Percentiles rank a stretch among this genome's conserved stretches.
Conservation (phyloP, 2,113 vertebrate genomes). For the Nicator chloris region DNA sequence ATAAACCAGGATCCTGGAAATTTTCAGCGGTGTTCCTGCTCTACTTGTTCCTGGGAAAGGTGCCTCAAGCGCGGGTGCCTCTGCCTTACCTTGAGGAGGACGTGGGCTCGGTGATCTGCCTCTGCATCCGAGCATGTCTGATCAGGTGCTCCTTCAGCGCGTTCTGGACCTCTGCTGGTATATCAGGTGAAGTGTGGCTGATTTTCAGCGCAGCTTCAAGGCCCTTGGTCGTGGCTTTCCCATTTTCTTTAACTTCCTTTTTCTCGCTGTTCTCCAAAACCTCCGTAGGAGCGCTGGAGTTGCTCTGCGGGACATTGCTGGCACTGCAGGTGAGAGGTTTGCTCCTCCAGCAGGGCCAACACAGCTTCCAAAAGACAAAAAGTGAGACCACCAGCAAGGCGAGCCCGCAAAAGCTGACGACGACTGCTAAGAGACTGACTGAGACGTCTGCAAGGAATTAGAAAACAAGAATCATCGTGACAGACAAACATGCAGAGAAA, state of each 20-base stretch:
- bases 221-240: conserved; percentile 76
- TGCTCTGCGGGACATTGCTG: conserved; percentile 73
- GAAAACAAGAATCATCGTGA: not conserved
- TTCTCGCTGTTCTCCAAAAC: conserved; percentile 80
- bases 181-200: conserved; percentile 98
- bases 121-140: conserved; percentile 90
- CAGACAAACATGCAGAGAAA: not conserved
- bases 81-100: conserved; percentile 90
- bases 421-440: conserved; percentile 94
- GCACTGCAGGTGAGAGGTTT: conserved; percentile 79
- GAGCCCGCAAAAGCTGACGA: conserved; percentile 97
- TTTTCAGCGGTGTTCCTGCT: not conserved
- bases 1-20: not conserved
- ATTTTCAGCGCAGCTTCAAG: conserved; percentile 96
- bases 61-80: not conserved
- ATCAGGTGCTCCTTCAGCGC: conserved; percentile 88
- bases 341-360: conserved; percentile 95
- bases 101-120: conserved; percentile 94
- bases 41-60: not conserved
- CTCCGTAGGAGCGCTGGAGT: conserved; percentile 67
- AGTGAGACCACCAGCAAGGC: conserved; percentile 94
- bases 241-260: conserved; percentile 84
- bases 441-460: conserved; percentile 86
- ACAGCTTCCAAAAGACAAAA: conserved; percentile 99
- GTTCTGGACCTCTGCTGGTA: conserved; percentile 93